Evolutionary conservation across 2,888 invertebrate species (phyloP), one percentile per base, ranked within the genome.

Genomic region (Toxonevra muliebris): DNA sequence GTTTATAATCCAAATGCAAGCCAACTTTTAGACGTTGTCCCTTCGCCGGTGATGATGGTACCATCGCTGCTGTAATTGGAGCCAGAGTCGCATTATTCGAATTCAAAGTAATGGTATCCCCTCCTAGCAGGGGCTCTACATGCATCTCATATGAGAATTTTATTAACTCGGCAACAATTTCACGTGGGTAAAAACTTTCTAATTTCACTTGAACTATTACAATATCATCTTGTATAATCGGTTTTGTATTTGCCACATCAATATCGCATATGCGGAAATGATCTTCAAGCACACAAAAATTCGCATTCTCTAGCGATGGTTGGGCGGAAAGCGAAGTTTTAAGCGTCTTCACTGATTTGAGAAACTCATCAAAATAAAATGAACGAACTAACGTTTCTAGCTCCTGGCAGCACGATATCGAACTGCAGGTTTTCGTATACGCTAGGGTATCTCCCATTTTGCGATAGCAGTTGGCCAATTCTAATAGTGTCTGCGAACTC

Each of bases 361-460:
- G 87, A 90, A 95, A 93, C 80, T 96, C 93, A 76, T 94, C 92
- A 81, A 92, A 94, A 82, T 94, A 94, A 72, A 90, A 89, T 76
- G 90, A 89, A 79, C 93, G 89, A 76, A 90, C 90, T 72, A 93
- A 88, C 68, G 90, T 89, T 79, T 93, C 92, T 73, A 95, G 86
- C 80, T 92, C 91, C 12, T 88, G 86, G 60, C 93, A 92, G 73
- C 94, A 90, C 8, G 94, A 91, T 71, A 96, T 91, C 65, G 92
- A 90, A 59, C 93, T 91, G 82, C 94, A 93, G 67, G 92, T 90
- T 85, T 92, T 92, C 62, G 91, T 90, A 79, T 92, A 93, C 78
- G 91, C 91, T 80, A 77, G 84, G 61, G 79, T 87, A 81, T 96
- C 95, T 17, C 90, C 89, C 87, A 94, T 92, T 79, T 91, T 90